phyloP scores from a whole-genome alignment of 2,888 invertebrate genomes.

The Incurvaria masculella region DNA sequence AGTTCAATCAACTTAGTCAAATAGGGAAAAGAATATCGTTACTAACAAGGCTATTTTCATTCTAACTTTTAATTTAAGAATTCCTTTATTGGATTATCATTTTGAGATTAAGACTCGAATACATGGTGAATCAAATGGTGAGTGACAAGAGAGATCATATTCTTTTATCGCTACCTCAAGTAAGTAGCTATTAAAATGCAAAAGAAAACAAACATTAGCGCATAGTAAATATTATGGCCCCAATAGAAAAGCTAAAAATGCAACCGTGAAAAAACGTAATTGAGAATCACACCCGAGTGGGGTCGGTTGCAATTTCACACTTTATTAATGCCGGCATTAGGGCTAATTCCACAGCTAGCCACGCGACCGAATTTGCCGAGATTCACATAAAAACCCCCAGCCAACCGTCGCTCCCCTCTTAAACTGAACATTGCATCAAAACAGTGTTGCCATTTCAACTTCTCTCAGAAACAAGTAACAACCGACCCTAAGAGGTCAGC shows the following conservation, averaged over 20 bases:
- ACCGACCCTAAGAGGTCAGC: not conserved
- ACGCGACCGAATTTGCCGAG: constrained; percentile 49
- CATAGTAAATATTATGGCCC: not conserved
- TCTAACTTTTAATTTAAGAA: no score
- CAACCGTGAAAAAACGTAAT: constrained; percentile 34
- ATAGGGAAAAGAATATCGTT: no score
- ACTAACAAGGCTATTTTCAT: no score
- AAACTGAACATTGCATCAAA: not conserved
- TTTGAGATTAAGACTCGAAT: no score
- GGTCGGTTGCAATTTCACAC: constrained; percentile 54
- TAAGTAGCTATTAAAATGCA: no score
- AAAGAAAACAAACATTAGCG: no score
- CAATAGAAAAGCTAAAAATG: constrained; percentile 13
- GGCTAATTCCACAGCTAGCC: constrained; percentile 50
- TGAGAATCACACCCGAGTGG: constrained; percentile 48
- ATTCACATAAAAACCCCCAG: constrained; percentile 41
- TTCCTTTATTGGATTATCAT: no score
- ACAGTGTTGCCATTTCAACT: not conserved
- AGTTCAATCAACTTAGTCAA: no score
- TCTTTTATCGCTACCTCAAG: no score
- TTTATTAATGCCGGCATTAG: constrained; percentile 57
- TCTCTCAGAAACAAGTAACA: not conserved
- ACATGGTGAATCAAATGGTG: no score
- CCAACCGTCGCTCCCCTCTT: constrained; percentile 22
- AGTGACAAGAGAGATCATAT: no score